These are phyloP conservation scores for Clinocottus analis DNA, from an alignment of 2,113 vertebrate genomes.

Conservation along the genomic window DNA sequence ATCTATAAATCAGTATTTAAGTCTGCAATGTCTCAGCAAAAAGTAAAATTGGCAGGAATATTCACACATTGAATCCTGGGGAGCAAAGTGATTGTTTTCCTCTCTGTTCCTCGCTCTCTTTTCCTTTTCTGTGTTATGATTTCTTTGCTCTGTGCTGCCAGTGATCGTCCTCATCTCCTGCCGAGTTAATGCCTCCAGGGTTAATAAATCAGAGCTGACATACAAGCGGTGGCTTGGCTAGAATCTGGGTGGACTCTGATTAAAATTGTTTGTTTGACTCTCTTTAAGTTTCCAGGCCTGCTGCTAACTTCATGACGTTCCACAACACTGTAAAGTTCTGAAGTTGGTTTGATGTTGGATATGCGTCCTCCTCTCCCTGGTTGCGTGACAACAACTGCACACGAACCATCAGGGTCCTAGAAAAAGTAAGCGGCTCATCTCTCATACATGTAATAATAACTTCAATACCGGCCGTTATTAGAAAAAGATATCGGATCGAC, in stretches of 20 bases:
- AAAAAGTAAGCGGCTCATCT: not conserved
- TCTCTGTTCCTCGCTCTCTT: slow-evolving; percentile 41
- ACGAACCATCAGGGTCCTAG: slow-evolving; percentile 7
- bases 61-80: slow-evolving; percentile 36
- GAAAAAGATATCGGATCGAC: not conserved
- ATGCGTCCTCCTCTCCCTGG: slow-evolving; percentile 2
- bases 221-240: slow-evolving; percentile 57
- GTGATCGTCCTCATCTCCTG: slow-evolving; percentile 72
- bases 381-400: slow-evolving; percentile 10
- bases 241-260: slow-evolving; percentile 77
- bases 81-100: slow-evolving; percentile 47
- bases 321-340: slow-evolving; percentile 62
- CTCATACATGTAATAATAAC: not conserved
- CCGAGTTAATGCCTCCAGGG: slow-evolving; percentile 69
- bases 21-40: slow-evolving; percentile 12
- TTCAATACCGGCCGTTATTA: not conserved
- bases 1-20: not conserved
- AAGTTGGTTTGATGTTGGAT: slow-evolving; percentile 60
- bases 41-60: slow-evolving; percentile 14
- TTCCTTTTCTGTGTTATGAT: slow-evolving; percentile 22
- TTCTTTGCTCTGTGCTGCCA: slow-evolving; percentile 43
- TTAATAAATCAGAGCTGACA: slow-evolving; percentile 86
- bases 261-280: slow-evolving; percentile 86
- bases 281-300: slow-evolving; percentile 68
- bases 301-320: slow-evolving; percentile 72